Base-by-base conservation (phyloP, 2,113 vertebrate genomes). In the Apodemus sylvaticus region DNA sequence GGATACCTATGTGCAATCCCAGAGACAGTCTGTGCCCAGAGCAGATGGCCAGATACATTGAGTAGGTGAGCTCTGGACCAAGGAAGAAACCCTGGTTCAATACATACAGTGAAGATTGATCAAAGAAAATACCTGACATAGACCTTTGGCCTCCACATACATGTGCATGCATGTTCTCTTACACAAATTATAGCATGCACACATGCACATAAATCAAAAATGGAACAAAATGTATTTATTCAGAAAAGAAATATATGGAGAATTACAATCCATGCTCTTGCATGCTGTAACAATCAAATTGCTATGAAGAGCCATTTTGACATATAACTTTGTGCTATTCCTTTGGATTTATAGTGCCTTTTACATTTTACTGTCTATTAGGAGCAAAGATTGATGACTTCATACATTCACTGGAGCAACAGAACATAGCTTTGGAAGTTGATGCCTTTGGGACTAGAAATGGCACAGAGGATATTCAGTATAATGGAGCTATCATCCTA, bases 401-500 rank as follows among this genome's bases (percentile, higher is more conserved):
- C 13, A 91, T 99, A 95, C 98, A 91, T n/a, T 97, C 97, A 45
- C 97, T 99, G 3, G 98, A 98, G 70, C 97, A 98, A 74, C 99
- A 99, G 97, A 98, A 99, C 77, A 98, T 99, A 73, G 94, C 98
- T 55, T 98, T 99, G 96, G 99, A 99, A 73, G 96, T 99, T 95
- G 98, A 98, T 97, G 98, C 71, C 0, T 95, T 98, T 39, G 95
- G 90, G 73, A 94, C 36, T 17, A 95, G 88, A 29, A 98, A 99
- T 66, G 99, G 98, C 97, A 98, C 98, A 31, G 94, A 98, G 0
- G 98, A 98, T 0, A 98, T 98, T 0, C 98, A 98, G 0, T 99
- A 99, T 98, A 99, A 99, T 0, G 99, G 99, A 9, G 99, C 99
- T 48, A 98, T 99, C 95, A 98, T 98, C 5, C 98, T 99, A 11